Conservation (phyloP, 2,113 vertebrate genomes). For the Alosa alosa region DNA sequence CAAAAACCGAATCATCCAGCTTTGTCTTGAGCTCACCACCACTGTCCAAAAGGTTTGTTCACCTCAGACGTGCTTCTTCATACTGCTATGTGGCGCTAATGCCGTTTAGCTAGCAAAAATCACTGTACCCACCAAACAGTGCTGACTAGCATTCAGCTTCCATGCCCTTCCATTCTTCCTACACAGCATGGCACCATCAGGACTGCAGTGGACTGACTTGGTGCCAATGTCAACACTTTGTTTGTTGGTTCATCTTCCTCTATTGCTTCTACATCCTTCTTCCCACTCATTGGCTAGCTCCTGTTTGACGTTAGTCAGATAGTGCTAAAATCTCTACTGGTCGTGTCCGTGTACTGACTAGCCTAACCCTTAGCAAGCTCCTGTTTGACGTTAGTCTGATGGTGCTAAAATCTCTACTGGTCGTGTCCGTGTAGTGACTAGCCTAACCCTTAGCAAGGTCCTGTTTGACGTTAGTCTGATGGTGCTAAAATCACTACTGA, state of each 20-base stretch:
- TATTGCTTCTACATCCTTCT: background rate
- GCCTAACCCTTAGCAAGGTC: too few relatives aligned
- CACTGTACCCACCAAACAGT: background rate
- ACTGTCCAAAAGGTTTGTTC: slow-evolving; percentile 89
- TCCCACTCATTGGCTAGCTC: background rate
- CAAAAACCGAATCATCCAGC: slow-evolving; percentile 93
- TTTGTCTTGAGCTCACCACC: slow-evolving; percentile 94
- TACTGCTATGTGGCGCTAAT: background rate
- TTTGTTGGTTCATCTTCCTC: background rate
- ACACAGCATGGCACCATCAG: too few relatives aligned
- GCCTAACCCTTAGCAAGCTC: too few relatives aligned
- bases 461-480: background rate
- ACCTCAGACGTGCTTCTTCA: background rate
- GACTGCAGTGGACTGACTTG: too few relatives aligned
- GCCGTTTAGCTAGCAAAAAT: background rate
- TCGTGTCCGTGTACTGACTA: background rate
- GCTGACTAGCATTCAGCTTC: background rate
- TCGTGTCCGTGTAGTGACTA: background rate
- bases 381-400: background rate
- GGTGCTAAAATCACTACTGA: background rate
- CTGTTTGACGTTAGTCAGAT: background rate
- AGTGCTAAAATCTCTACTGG: background rate
- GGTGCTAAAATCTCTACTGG: background rate
- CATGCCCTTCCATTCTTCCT: background rate
- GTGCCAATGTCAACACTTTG: background rate